A percentile compares a stretch with the other conserved stretches of the same genome.
Evolutionary conservation across 2,888 invertebrate species (phyloP).

Genomic region (Ormyrus rosae): DNA sequence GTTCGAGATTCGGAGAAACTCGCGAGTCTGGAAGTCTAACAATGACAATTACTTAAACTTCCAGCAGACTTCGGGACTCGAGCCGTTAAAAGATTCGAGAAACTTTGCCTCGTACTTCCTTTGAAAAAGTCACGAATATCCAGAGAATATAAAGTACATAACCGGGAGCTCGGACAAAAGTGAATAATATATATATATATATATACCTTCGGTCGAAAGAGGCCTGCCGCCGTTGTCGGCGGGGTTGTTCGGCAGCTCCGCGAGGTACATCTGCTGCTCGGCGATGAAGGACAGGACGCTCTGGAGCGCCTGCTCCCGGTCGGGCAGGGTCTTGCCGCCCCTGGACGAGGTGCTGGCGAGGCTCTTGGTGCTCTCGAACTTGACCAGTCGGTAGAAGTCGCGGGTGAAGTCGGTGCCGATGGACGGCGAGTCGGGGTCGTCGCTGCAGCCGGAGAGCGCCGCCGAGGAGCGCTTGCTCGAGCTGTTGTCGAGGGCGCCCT

Average conservation of each 20-base stretch:
- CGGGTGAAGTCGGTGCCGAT: constrained; percentile 86
- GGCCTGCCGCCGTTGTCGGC: constrained; percentile 41
- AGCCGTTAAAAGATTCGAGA: too few relatives aligned
- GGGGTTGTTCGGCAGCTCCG: constrained; percentile 64
- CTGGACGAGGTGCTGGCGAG: constrained; percentile 85
- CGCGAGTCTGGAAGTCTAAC: too few relatives aligned
- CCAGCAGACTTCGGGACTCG: too few relatives aligned
- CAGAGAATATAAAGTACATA: too few relatives aligned
- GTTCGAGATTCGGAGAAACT: too few relatives aligned
- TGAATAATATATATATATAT: background rate
- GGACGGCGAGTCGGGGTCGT: constrained; percentile 82
- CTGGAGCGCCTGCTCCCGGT: constrained; percentile 83
- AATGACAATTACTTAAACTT: too few relatives aligned
- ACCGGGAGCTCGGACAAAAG: background rate
- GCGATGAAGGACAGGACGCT: constrained; percentile 86
- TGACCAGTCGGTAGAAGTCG: constrained; percentile 88
- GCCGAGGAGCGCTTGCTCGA: constrained; percentile 85
- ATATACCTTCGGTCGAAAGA: constrained; percentile 62
- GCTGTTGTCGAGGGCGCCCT: constrained; percentile 75
- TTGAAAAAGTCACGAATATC: too few relatives aligned
- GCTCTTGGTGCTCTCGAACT: constrained; percentile 88
- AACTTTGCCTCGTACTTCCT: too few relatives aligned
- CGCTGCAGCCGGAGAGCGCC: constrained; percentile 81
- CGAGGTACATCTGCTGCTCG: constrained; percentile 84
- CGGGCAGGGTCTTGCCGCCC: constrained; percentile 79